Evolutionary conservation across 2,888 invertebrate species (phyloP), one percentile per base, ranked within the genome.

Genomic region (Eristalinus aeneus): DNA sequence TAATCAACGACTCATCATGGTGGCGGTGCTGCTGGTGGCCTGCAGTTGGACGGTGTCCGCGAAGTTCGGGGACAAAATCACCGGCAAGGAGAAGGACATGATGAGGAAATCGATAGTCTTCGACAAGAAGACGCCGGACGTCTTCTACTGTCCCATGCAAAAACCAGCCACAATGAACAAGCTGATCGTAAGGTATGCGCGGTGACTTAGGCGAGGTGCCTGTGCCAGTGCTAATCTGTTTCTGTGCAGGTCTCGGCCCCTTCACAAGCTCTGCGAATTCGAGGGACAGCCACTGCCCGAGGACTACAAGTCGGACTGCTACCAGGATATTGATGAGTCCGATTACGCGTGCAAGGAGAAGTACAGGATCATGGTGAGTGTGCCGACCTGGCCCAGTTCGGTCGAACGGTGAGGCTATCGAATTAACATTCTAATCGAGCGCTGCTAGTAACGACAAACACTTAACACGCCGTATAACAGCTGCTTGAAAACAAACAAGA

Each of bases 261-360:
- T 96, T 78, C 94, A 94, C 81, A 95, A 95, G 90, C 93, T 96
- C 4, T 96, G 96, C 90, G 96, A 96, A 91, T 95, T 94, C 89
- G 95, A 95, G 90, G 96, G 96, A 9, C 94, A 94, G 80, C 93
- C 94, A 58, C 91, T 96, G 81, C 96, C 96, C 0, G 94, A 94
- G 88, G 95, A 96, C 89, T 96, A 96, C 92, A 96, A 95, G 91
- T 95, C 95, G 67, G 96, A 96, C 90, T 96, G 96, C 90, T 96
- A 96, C 92, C 95, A 96, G 91, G 96, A 96, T 91, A 95, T 96
- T 20, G 96, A 96, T 91, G 96, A 96, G 92, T 94, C 95, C 27
- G 95, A 95, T 88, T 96, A 95, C 91, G 96, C 96, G 2, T 96
- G 96, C 93, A 96, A 96, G 91, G 96, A 96, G 91, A 96, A 96